Base-by-base conservation (phyloP, 53 echinoderm and acorn worm species). In the Mesocentrotus franciscanus region DNA sequence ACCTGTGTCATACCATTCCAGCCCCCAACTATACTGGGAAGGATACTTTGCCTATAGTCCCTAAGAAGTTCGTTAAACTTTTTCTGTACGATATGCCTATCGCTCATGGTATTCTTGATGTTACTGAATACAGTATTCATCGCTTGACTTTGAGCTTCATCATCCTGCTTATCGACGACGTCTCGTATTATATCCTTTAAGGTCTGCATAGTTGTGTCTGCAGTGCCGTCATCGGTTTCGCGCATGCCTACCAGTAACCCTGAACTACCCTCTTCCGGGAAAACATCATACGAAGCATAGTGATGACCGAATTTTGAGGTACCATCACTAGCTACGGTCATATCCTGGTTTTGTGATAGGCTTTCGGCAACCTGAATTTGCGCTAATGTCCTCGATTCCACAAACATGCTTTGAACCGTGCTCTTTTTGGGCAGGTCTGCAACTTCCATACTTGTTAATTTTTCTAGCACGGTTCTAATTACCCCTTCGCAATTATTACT, bases 41-140 rank as follows among this genome's bases (percentile, higher is more conserved):
- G 92, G 22, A 95, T 78, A 3, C 39, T 9, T 33, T 72, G 85
- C 34, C 96, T 92, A 70, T 97, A 97, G 57, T 97, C 97, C 66
- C 90, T 68, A 1, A 97, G 33, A 22, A 95, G 92, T 64, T 89
- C 17, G 59, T 95, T 95, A 75, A 96, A 95, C 42, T 96, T 97
- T 32, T 96, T 96, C 66, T 97, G 68, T 10, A 61, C 93, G 14
- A 95, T 78, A 56, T 95, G 93, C 34, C 96, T 71, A 79, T 97
- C 93, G 30, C 78, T 93, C 95, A 95, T 97, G 42, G 95, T 95
- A 74, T 96, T 97, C 39, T 96, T 96, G 39, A 96, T 92, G 17
- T 89, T 92, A 26, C 75, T n/a, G 56, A 96, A 7, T 61, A 94
- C 24, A 9, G 12, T 68, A 6, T 85, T 85, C 10, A 94, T 83